phyloP scores from a whole-genome alignment of 2,113 vertebrate species.

The Clupea harengus region DNA sequence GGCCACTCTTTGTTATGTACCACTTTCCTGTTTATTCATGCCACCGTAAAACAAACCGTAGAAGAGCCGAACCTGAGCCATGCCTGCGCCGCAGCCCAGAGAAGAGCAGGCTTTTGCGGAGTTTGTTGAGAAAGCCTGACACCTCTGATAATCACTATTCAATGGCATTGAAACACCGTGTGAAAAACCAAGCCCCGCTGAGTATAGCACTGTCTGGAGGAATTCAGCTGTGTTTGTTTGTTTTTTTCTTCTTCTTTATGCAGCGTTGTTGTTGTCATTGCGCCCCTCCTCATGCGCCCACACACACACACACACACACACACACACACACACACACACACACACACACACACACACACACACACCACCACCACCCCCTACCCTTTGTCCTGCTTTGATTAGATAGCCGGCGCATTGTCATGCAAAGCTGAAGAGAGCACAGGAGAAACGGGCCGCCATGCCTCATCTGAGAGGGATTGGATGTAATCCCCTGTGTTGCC shows the following conservation, averaged over 20 bases:
- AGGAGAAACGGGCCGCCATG: slow-evolving; percentile 32
- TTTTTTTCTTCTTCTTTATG: background rate
- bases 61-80: background rate
- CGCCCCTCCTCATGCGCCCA: background rate
- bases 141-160: background rate
- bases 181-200: background rate
- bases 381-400: slow-evolving; percentile 43
- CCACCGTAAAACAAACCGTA: background rate
- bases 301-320: background rate
- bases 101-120: background rate
- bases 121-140: background rate
- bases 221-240: background rate
- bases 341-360: slow-evolving; percentile 4
- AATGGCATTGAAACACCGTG: background rate
- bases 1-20: background rate
- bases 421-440: slow-evolving; percentile 45
- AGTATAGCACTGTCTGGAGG: background rate
- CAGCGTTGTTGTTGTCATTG: background rate
- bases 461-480: slow-evolving; percentile 42
- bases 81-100: background rate
- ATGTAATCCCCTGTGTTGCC: slow-evolving; percentile 45
- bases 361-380: background rate
- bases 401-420: slow-evolving; percentile 49
- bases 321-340: background rate
- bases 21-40: background rate